A percentile compares a stretch with the other conserved stretches of the same genome.
phyloP scores from a whole-genome alignment of 35 echinoderm and acorn worm species.

The Anneissia japonica region DNA sequence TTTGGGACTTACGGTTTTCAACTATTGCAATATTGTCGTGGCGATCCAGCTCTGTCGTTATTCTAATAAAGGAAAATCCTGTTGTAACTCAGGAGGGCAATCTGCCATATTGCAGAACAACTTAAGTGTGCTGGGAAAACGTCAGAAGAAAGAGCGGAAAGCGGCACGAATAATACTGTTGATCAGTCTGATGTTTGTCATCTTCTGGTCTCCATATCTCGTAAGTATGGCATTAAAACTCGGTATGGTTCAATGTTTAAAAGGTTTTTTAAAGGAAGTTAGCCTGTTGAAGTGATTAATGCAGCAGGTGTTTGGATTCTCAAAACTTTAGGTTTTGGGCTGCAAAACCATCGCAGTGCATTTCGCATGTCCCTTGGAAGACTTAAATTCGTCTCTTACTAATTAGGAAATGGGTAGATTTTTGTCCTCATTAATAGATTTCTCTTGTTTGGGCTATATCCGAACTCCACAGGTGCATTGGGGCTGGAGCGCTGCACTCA shows the following conservation, averaged over 20 bases:
- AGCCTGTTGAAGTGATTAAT: background rate
- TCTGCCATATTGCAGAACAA: background rate
- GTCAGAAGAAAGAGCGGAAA: conserved; percentile 11
- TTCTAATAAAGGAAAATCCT: conserved; percentile 3
- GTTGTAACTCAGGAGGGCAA: background rate
- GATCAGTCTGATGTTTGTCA: conserved; percentile 25
- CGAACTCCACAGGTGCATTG: too few species aligned
- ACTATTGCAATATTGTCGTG: conserved; percentile 36
- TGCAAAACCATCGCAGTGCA: too few species aligned
- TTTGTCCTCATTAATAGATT: too few species aligned
- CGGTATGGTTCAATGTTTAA: conserved; percentile 3
- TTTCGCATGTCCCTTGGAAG: too few species aligned
- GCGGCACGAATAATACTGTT: conserved; percentile 17
- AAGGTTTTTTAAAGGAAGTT: background rate
- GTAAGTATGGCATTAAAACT: background rate
- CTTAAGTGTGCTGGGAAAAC: background rate
- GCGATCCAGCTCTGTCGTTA: conserved; percentile 23
- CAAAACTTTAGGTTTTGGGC: background rate
- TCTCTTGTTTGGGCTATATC: too few species aligned
- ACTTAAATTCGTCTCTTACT: too few species aligned
- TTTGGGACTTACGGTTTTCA: conserved; percentile 26
- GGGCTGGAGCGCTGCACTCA: too few species aligned
- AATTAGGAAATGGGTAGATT: too few species aligned
- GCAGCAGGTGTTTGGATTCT: background rate
- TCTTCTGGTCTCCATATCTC: conserved; percentile 36